Evolutionary conservation across 1,140 invertebrate genomes (phyloP), one percentile per base, ranked within the genome.

Genomic region (Cecropterus lyciades): DNA sequence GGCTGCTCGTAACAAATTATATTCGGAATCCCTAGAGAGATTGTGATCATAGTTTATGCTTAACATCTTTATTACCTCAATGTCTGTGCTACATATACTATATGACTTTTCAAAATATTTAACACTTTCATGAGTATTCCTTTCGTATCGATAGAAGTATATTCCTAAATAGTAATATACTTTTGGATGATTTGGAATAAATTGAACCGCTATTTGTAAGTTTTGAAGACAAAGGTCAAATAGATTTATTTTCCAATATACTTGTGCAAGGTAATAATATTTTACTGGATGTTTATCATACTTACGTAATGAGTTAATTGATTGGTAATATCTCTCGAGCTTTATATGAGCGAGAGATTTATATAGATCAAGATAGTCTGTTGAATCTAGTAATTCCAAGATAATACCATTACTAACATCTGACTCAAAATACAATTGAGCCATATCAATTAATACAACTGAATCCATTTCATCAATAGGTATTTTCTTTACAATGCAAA

Each of bases 51-150:
- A 96, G 27, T 95, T 93, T 73, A 95, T 95, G 86, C 96, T 97
- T 14, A 98, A 91, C 67, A 95, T 94, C 79, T 95, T 94, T 27
- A 95, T 95, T 59, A 95, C 95, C 70, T 95, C 93, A 37, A 93
- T 93, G 62, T 94, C 94, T 59, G 93, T 88, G n/a, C 93, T 93
- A 92, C 97, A 96, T 1, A 98, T 92, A 75, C 95, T 95, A 66
- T 96, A 94, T 17, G 96, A 95, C 87, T 97, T 97, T 84, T 97
- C 95, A 84, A 95, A 98, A 92, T 97, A 98, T 79, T 95, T 95
- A 69, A 93, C 94, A 1, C 96, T 95, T 77, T 96, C 95, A 20
- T 94, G 92, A 17, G 94, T 77, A 80, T 96, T 94, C 16, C 94
- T 79, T 57, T 87, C 91, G 52, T 92, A 73, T 67, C 94, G 75